These are phyloP conservation scores for Iphiclides podalirius DNA, from an alignment of 2,888 invertebrate genomes.

Conservation along the genomic window DNA sequence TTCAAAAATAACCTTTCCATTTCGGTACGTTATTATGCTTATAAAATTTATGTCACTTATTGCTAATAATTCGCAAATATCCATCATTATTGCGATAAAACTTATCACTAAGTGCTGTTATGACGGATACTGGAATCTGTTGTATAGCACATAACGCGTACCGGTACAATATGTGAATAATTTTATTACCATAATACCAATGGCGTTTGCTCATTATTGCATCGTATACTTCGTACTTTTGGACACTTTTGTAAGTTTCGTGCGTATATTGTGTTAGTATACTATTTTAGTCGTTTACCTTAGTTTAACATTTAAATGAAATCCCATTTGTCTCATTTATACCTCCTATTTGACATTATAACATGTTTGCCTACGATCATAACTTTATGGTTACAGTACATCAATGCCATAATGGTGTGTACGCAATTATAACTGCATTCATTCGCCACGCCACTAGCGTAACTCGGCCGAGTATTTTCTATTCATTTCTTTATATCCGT, in stretches of 20 bases:
- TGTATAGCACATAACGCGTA: constrained; percentile 37
- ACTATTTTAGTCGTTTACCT: no score
- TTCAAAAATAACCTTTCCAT: no score
- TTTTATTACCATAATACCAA: constrained; percentile 11
- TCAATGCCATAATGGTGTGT: constrained; percentile 7
- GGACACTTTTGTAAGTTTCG: no score
- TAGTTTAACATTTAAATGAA: no score
- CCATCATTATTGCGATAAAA: constrained; percentile 6
- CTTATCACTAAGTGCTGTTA: constrained; percentile 17
- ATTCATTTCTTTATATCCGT: constrained; percentile 5
- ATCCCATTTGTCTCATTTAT: no score
- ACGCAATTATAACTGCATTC: constrained; percentile 8
- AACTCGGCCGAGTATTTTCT: constrained; percentile 8
- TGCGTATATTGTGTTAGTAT: no score
- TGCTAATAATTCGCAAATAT: constrained; percentile 1
- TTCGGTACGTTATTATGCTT: no score
- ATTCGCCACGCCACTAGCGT: constrained; percentile 5
- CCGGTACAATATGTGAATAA: constrained; percentile 34
- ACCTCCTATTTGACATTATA: no score
- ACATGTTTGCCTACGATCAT: constrained; percentile 1
- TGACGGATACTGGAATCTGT: constrained; percentile 32
- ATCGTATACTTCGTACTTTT: no score
- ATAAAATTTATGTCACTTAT: no score
- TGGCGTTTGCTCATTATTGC: constrained; percentile 2
- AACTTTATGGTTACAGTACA: constrained; percentile 3